Percentiles rank a stretch among this genome's conserved stretches.
Conservation (phyloP, 2,113 vertebrate species). For the Fregetta grallaria region DNA sequence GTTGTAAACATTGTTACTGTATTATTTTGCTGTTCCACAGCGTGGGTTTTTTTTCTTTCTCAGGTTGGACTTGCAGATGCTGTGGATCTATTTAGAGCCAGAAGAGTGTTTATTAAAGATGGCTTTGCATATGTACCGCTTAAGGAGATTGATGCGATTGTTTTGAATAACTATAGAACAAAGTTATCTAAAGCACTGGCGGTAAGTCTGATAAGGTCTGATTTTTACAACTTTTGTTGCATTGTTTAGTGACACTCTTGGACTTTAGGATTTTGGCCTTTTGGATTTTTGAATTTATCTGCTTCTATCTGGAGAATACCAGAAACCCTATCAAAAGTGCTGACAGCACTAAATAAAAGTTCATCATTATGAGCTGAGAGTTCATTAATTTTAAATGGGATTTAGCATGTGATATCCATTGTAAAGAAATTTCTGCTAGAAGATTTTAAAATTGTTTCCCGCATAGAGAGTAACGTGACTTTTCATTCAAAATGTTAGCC, state of each 20-base stretch:
- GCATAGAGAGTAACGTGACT: background rate
- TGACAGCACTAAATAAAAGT: background rate
- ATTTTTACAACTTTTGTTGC: background rate
- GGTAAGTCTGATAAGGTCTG: constrained; percentile 76
- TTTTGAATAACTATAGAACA: constrained; percentile 91
- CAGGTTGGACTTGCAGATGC: constrained; percentile 94
- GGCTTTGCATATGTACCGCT: constrained; percentile 90
- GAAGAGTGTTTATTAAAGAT: constrained; percentile 87
- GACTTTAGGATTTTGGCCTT: too few relatives aligned
- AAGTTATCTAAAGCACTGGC: constrained; percentile 93
- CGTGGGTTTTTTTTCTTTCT: background rate
- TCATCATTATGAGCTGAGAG: background rate
- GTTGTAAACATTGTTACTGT: background rate
- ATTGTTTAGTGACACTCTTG: background rate
- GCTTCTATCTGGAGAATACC: background rate
- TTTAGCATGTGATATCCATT: background rate
- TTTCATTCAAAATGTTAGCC: background rate
- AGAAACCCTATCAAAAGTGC: background rate
- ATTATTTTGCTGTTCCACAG: background rate
- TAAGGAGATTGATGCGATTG: constrained; percentile 85
- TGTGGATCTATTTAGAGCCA: constrained; percentile 87
- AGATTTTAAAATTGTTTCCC: background rate
- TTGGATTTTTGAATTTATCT: background rate
- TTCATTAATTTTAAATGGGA: background rate
- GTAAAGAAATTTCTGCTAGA: background rate